Conservation (phyloP, 2,888 invertebrate species). For the Drosophila mulleri region DNA sequence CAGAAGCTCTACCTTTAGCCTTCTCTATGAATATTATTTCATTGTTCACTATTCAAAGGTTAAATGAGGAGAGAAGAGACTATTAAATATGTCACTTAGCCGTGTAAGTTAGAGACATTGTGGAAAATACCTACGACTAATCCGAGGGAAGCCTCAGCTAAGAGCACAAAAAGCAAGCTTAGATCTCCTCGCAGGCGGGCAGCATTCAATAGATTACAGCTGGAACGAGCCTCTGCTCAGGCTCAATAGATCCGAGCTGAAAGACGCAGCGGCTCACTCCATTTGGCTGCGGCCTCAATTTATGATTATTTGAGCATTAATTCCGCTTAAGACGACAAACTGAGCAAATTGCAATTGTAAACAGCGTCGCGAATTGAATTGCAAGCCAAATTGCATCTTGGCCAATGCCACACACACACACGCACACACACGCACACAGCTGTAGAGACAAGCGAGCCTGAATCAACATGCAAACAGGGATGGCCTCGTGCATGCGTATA, state of each 20-base stretch:
- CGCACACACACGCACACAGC: too few relatives aligned
- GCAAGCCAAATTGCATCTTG: slow-evolving; percentile 41
- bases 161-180: too few relatives aligned
- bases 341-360: slow-evolving; percentile 14
- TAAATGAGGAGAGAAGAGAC: background rate
- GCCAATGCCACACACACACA: slow-evolving; percentile 27
- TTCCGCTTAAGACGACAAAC: background rate
- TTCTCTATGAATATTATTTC: background rate
- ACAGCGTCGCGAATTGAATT: slow-evolving; percentile 26
- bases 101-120: too few relatives aligned
- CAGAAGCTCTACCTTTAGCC: too few relatives aligned
- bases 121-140: background rate
- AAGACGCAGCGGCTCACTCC: slow-evolving; percentile 1
- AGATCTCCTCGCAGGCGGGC: rapidly evolving
- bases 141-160: background rate
- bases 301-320: slow-evolving; percentile 11
- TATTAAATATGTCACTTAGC: background rate
- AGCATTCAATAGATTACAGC: background rate
- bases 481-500: background rate
- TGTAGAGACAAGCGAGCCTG: slow-evolving; percentile 1
- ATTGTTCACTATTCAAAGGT: too few relatives aligned
- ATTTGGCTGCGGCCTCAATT: background rate
- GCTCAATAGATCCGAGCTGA: background rate
- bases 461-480: slow-evolving; percentile 40
- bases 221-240: background rate